Conservation (phyloP, 2,113 vertebrate species). For the Paradoxurus hermaphroditus region DNA sequence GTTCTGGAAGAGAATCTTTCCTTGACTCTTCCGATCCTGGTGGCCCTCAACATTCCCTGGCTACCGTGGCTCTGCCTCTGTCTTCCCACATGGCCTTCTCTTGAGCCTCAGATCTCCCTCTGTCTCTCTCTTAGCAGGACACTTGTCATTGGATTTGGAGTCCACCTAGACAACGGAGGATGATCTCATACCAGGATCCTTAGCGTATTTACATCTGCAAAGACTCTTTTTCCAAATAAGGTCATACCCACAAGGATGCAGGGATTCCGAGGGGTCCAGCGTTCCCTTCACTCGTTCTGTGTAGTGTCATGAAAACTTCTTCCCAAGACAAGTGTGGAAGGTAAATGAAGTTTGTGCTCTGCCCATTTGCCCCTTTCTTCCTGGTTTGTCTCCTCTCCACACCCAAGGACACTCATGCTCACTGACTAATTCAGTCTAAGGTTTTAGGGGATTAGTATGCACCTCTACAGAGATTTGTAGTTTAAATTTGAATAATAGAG, state of each 20-base stretch:
- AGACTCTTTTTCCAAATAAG: not conserved
- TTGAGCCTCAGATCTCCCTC: not conserved
- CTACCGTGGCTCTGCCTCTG: not conserved
- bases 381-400: not conserved
- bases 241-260: not conserved
- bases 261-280: not conserved
- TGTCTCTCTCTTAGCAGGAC: not conserved
- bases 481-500: not conserved
- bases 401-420: not conserved
- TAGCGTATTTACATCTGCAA: not conserved
- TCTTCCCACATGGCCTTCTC: not conserved
- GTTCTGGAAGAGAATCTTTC: not conserved
- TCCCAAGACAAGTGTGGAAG: not conserved
- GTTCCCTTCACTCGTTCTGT: not conserved
- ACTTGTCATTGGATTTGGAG: not conserved
- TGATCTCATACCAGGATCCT: not conserved
- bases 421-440: not conserved
- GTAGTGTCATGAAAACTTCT: not conserved
- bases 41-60: rapidly evolving
- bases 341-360: not conserved
- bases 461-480: not conserved
- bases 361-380: not conserved
- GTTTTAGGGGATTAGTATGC: not conserved
- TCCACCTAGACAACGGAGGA: not conserved
- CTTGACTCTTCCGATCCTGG: not conserved